phyloP scores from a whole-genome alignment of 2,888 invertebrate genomes.

The Napeogenes sylphis region DNA sequence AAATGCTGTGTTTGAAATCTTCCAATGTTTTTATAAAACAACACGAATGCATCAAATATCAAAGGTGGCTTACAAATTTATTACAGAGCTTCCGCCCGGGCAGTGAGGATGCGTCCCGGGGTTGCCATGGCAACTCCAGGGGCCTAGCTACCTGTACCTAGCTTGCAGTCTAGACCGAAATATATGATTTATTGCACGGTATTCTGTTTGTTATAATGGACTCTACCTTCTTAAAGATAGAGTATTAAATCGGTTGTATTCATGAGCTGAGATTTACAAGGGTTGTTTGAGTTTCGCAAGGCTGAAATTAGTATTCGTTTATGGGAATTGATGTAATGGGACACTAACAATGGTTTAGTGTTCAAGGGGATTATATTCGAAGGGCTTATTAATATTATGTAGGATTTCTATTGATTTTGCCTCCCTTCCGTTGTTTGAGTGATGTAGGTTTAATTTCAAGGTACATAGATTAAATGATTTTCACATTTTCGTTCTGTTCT shows the following conservation, averaged over 20 bases:
- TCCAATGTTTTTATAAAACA: slow-evolving; percentile 17
- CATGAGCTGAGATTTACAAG: not conserved
- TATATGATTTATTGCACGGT: too few species aligned
- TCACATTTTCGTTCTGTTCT: too few species aligned
- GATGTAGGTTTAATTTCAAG: too few species aligned
- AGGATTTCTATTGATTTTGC: slow-evolving; percentile 17
- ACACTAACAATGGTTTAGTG: slow-evolving; percentile 21
- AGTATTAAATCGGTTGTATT: too few species aligned
- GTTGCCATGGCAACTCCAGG: slow-evolving; percentile 37
- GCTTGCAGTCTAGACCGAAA: slow-evolving; percentile 5
- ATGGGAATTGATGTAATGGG: slow-evolving; percentile 20
- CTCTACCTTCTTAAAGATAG: too few species aligned
- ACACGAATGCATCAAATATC: slow-evolving; percentile 19
- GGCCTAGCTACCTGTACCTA: slow-evolving; percentile 13
- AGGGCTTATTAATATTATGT: slow-evolving; percentile 18
- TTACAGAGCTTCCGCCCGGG: slow-evolving; percentile 26
- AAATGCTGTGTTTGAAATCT: too few species aligned
- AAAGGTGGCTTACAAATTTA: slow-evolving; percentile 30
- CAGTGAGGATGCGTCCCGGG: slow-evolving; percentile 29
- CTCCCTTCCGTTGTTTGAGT: not conserved
- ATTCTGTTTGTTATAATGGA: too few species aligned
- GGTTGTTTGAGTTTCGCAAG: slow-evolving; percentile 13
- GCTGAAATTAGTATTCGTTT: slow-evolving; percentile 24
- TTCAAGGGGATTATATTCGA: slow-evolving; percentile 18
- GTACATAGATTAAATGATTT: too few species aligned